A percentile compares a stretch with the other conserved stretches of the same genome.
phyloP scores from a whole-genome alignment of 2,113 vertebrate genomes.

The Agelaius tricolor region DNA sequence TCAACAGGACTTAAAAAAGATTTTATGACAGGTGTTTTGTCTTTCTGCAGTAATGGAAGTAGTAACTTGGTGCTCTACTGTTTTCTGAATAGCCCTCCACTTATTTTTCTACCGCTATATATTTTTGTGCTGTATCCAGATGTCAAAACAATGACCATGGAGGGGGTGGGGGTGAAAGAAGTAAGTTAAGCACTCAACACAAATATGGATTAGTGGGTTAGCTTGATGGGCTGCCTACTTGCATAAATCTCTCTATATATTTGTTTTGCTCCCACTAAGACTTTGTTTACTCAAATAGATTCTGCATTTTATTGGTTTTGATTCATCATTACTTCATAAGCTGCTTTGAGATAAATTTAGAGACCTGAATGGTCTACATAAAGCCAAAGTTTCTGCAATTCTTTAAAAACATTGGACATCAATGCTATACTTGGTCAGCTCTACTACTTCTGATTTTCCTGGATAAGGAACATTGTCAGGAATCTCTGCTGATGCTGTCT shows the following conservation, averaged over 20 bases:
- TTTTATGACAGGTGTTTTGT: background rate
- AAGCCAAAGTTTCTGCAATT: background rate
- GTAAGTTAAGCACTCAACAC: background rate
- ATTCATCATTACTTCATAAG: background rate
- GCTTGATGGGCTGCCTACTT: background rate
- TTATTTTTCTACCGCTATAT: background rate
- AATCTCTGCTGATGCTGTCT: background rate
- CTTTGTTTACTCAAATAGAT: background rate
- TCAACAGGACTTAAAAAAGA: background rate
- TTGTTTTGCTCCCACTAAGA: background rate
- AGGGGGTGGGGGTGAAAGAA: rapidly evolving
- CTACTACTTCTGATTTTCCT: background rate
- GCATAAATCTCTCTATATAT: background rate
- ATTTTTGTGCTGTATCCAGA: background rate
- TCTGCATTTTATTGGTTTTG: background rate
- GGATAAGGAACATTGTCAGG: background rate
- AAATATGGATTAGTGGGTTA: background rate
- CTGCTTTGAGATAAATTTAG: background rate
- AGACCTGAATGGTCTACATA: background rate
- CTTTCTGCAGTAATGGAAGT: background rate
- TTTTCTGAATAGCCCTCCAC: background rate
- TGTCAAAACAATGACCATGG: background rate
- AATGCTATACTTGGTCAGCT: background rate
- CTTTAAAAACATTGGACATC: background rate
- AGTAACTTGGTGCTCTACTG: background rate